Evolutionary conservation across 2,113 vertebrate species (phyloP), one percentile per base, ranked within the genome.

Genomic region (Leptobrachium leishanense): DNA sequence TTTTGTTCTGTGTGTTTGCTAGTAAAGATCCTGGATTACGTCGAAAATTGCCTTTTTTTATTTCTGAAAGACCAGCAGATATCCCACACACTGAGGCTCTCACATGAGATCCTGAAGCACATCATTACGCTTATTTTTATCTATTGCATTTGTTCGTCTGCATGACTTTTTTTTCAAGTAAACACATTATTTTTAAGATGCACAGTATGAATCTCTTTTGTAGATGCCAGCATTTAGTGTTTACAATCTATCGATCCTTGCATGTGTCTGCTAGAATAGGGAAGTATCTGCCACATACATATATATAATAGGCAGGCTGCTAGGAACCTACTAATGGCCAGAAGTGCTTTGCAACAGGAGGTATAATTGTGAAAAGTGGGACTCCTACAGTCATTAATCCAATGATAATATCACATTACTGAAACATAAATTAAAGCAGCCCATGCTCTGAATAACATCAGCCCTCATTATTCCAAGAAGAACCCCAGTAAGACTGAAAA

Each of bases 361-460:
- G 53, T 57, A 77, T 68, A 44, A 57, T 77, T 69, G 11, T 62
- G 42, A 62, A 69, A 55, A 67, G 66, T 76, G 15, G 46, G 15
- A 76, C 64, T 68, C 39, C 54, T 50, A 43, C 15, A 59, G 71
- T 43, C 65, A 81, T 81, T 81, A 81, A 66, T 81, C 42, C 63
- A 74, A 62, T 50, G 53, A 74, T 74, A 68, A 74, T 74, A 53
- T 81, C 71, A 74, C 78, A 81, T 74, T 81, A 74, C 50, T 68
- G 42, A 62, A 68, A 74, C 72, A 81, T 81, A 74, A 74, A 81
- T 74, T 74, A 83, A 43, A 57, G 46, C 77, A 80, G 77, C 40
- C 50, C 57, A 50, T 44, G 50, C 40, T 86, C 62, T 1, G 54
- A 72, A 3, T 72, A 84, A 69, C 57, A 72, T 31, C 65, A 55